phyloP scores from a whole-genome alignment of 2,888 invertebrate genomes.

The Neuroscelio doddi region DNA sequence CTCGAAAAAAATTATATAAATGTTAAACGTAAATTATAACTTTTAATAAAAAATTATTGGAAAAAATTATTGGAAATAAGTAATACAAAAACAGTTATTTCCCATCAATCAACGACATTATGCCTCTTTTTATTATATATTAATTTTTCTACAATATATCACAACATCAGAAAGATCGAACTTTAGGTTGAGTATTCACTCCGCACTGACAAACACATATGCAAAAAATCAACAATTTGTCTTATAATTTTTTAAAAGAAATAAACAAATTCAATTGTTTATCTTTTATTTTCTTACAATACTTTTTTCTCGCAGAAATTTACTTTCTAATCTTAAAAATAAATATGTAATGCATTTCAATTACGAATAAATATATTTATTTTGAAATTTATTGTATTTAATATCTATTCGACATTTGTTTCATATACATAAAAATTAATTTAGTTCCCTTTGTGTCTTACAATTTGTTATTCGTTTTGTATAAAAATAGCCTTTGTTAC shows the following conservation, averaged over 20 bases:
- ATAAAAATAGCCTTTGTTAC: conserved; percentile 40
- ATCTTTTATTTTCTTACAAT: too few species aligned
- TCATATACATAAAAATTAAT: conserved; percentile 22
- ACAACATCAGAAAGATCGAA: conserved; percentile 35
- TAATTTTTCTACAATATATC: conserved; percentile 25
- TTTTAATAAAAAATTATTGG: too few species aligned
- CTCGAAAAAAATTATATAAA: too few species aligned
- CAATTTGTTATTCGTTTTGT: conserved; percentile 26
- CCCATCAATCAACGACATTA: conserved; percentile 13
- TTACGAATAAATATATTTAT: too few species aligned
- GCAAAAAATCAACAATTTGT: not conserved
- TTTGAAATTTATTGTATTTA: too few species aligned
- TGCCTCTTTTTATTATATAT: conserved; percentile 16
- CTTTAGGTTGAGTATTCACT: conserved; percentile 30
- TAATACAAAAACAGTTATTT: too few species aligned
- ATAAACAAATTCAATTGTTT: conserved; percentile 4
- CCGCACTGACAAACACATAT: conserved; percentile 11
- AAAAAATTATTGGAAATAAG: not conserved
- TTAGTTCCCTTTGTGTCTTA: conserved; percentile 18
- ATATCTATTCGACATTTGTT: too few species aligned
- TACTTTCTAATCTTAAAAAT: too few species aligned
- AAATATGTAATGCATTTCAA: too few species aligned
- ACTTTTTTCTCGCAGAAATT: too few species aligned
- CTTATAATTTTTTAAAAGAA: not conserved
- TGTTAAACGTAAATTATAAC: too few species aligned